Evolutionary conservation across 1,140 invertebrate species (phyloP).

Genomic region (Anoplophora glabripennis): DNA sequence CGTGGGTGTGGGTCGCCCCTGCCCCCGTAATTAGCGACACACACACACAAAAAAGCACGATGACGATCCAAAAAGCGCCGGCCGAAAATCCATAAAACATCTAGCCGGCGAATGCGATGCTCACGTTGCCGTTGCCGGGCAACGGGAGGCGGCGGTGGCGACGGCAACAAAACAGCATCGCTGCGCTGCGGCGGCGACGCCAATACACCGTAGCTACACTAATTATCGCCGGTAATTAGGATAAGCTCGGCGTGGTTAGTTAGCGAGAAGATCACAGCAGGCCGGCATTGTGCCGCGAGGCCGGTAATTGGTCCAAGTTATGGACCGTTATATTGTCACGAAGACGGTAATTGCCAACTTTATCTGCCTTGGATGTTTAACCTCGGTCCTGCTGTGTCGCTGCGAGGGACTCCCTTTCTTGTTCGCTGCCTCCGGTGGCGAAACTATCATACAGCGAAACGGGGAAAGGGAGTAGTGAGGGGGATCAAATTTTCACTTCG

Average conservation of each 20-base stretch:
- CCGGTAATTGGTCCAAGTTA: conserved; percentile 3
- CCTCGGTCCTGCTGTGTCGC: no score
- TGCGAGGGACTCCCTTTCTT: no score
- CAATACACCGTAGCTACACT: conserved; percentile 7
- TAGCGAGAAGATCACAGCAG: background rate
- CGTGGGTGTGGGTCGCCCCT: background rate
- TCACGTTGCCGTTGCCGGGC: conserved; percentile 19
- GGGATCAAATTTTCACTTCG: no score
- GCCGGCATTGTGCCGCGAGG: background rate
- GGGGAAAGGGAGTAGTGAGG: no score
- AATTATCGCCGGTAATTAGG: conserved; percentile 16
- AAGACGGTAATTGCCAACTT: background rate
- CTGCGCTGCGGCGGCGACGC: conserved; percentile 8
- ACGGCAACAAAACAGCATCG: conserved; percentile 20
- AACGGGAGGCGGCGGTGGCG: conserved; percentile 13
- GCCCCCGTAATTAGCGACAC: conserved; percentile 2
- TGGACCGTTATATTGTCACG: background rate
- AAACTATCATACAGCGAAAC: no score
- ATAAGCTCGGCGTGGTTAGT: conserved; percentile 16
- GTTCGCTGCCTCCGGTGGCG: no score
- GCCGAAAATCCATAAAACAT: conserved; percentile 25
- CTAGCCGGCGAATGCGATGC: conserved; percentile 21
- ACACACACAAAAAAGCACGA: conserved; percentile 11
- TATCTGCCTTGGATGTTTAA: no score
- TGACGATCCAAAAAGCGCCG: conserved; percentile 15